phyloP scores from a whole-genome alignment of 2,888 invertebrate genomes.

The Lomographa bimaculata region DNA sequence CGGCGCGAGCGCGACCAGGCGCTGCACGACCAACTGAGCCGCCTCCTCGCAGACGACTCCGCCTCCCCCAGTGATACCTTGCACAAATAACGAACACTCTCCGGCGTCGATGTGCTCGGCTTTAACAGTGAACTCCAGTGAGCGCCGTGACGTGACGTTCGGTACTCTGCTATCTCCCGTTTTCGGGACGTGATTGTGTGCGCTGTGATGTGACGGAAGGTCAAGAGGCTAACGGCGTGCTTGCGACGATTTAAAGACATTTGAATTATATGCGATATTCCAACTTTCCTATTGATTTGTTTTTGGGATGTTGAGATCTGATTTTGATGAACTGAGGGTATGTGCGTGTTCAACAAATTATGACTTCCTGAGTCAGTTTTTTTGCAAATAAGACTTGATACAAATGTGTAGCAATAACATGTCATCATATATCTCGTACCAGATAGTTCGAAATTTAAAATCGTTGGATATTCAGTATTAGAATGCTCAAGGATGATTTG shows the following conservation, averaged over 20 bases:
- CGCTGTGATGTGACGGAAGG: constrained; percentile 9
- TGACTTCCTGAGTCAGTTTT: too few species aligned
- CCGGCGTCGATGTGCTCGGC: constrained; percentile 21
- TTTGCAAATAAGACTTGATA: too few species aligned
- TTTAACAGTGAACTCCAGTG: constrained; percentile 27
- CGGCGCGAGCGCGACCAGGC: constrained; percentile 48
- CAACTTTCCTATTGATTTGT: neutral
- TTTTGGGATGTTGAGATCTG: constrained; percentile 13
- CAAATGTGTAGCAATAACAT: too few species aligned
- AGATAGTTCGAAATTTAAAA: too few species aligned
- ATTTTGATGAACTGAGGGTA: constrained; percentile 7
- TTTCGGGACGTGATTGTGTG: constrained; percentile 4
- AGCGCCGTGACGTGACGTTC: neutral
- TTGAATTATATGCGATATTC: constrained; percentile 17
- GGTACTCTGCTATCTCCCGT: neutral
- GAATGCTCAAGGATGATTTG: constrained; percentile 29
- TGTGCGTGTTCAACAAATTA: too few species aligned
- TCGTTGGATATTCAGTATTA: constrained; percentile 13
- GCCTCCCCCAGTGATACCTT: constrained; percentile 67
- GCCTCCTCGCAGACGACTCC: constrained; percentile 66
- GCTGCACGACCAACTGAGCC: constrained; percentile 63
- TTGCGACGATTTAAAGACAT: constrained; percentile 30
- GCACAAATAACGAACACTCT: constrained; percentile 66
- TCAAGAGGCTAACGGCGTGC: constrained; percentile 43
- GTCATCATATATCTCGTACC: too few species aligned